Percentiles rank a stretch among this genome's conserved stretches.
Conservation (phyloP, 1,140 invertebrate species). For the Melitaea cinxia region DNA sequence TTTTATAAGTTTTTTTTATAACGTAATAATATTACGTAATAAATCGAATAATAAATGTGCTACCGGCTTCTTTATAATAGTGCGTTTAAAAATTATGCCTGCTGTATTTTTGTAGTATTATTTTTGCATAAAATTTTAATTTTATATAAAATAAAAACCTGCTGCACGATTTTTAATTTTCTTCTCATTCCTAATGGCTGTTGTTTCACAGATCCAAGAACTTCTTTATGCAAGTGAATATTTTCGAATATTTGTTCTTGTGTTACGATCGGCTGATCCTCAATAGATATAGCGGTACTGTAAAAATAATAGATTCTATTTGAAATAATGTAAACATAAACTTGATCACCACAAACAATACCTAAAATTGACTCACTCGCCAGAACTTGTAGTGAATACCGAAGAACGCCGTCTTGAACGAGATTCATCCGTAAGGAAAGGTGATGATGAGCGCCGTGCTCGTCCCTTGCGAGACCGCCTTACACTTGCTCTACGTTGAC, state of each 20-base stretch:
- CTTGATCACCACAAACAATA: too few relatives aligned
- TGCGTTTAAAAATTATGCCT: too few relatives aligned
- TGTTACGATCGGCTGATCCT: constrained; percentile 84
- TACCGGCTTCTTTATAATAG: too few relatives aligned
- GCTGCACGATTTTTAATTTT: constrained; percentile 92
- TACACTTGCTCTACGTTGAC: constrained; percentile 87
- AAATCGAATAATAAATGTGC: neutral
- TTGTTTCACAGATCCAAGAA: constrained; percentile 92
- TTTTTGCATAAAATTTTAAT: too few relatives aligned
- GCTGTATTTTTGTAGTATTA: too few relatives aligned
- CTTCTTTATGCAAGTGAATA: constrained; percentile 95
- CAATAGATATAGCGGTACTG: constrained; percentile 89
- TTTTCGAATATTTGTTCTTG: constrained; percentile 96
- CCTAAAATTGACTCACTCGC: constrained; percentile 86
- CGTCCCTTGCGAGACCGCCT: constrained; percentile 84
- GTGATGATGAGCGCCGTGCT: constrained; percentile 86
- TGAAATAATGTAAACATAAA: neutral
- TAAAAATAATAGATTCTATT: constrained; percentile 9
- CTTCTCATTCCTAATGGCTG: constrained; percentile 94
- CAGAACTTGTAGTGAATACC: constrained; percentile 91
- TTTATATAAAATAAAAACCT: constrained; percentile 80
- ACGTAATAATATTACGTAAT: neutral
- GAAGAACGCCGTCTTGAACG: constrained; percentile 86
- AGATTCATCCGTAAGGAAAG: constrained; percentile 83
- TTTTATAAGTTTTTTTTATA: neutral